Evolutionary conservation across 2,888 invertebrate species (phyloP), one percentile per base, ranked within the genome.

Genomic region (Torymus tubicola): DNA sequence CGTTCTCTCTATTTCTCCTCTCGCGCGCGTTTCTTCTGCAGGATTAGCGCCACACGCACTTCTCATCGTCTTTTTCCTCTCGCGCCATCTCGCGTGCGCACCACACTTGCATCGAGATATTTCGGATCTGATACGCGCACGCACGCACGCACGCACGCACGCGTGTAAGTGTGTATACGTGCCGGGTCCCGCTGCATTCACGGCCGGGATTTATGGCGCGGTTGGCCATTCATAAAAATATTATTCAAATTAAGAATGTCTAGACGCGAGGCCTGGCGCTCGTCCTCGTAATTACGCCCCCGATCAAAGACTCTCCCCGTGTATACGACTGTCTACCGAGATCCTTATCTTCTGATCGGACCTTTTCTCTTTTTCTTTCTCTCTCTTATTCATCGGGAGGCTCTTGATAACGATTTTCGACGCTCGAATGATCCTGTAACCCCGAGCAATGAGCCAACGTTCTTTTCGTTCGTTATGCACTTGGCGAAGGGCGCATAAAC

Each of bases 241-340:
- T 89, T 89, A 89, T 90, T 90, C 89, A 90, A 90, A 90, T 90
- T 90, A 89, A 88, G 88, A 89, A 88, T 86, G 89, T 89, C 89
- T 89, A 89, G 89, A 89, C 89, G 75, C 60, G 71, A 64, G 13
- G 63, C 31, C 55, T 31, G 5, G 31, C 75, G 74, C 69, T 68
- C 31, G 65, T 68, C 14, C 71, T 78, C 73, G 75, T 82, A 80
- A 78, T 78, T 78, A 81, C 78, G 80, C 80, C 77, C 80, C 80
- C 80, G 65, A 78, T 82, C 73, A 76, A 76, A 68, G 24, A 72
- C 24, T 21, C 58, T 55, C 21, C 53, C 24, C 69, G 13, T 16
- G 24, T 21, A 55, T 67, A 0, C 13, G 24, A 42, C 24, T 4
- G 52, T 61, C 14, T 50, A 12, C 68, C 52, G 21, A 58, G 78